Evolutionary conservation across 2,797 vertebrate genomes (phyloP), one percentile per base, ranked within the genome.

Genomic region (Labroides dimidiatus): DNA sequence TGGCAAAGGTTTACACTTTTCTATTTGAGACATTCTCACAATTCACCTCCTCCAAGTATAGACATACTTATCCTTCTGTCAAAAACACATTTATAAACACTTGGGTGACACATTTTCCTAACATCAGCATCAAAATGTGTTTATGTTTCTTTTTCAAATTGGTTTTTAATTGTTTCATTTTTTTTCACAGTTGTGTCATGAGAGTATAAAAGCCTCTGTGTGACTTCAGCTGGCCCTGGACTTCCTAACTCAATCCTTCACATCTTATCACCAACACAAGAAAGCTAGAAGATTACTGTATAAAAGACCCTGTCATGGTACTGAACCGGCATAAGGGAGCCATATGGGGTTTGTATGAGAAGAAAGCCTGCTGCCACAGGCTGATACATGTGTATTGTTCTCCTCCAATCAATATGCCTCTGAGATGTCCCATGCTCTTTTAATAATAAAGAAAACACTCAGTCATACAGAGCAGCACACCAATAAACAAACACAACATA

Each of bases 281-380:
- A 78, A 73, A 63, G 44, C 45, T 15, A 56, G 72, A 69, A 21
- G 45, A 59, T 64, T 24, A 72, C 75, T 59, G 59, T 71, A 77
- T 73, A n/a, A 78, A 55, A 49, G 54, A 55, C 55, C 27, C 39
- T 47, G 42, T 67, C 59, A 58, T 53, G 41, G 64, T 44, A 54
- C 42, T 58, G 48, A 10, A 24, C 41, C 12, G 44, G 51, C 64
- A 82, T 70, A 39, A 68, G 72, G 62, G 20, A 66, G 30, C 68
- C 64, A 84, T 68, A 75, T 80, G 76, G 66, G 45, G 30, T 78
- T 75, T 76, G 49, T 51, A 65, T 63, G 16, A 15, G 33, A 39
- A 51, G 47, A 65, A 80, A 70, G 72, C 50, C 68, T 57, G 56
- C 62, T 61, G 69, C 60, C 69, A 80, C 59, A 64, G 52, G 58